Evolutionary conservation across 2,888 invertebrate genomes (phyloP).

Genomic region (Listrodromus nycthemerus): DNA sequence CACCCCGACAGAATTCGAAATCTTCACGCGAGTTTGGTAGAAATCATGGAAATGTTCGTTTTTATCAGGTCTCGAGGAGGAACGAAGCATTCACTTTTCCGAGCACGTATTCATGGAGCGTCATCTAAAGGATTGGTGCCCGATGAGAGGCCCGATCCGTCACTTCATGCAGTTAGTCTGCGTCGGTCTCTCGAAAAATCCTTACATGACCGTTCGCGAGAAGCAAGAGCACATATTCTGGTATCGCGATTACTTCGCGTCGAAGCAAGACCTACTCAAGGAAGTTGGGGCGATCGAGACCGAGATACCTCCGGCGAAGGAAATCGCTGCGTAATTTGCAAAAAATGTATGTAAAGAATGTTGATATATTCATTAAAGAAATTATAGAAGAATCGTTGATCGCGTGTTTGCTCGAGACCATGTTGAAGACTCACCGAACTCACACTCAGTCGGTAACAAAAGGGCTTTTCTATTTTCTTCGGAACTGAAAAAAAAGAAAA

Average conservation of each 20-base stretch:
- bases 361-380: not conserved
- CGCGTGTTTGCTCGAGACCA: too few species aligned
- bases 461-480: too few species aligned
- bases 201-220: constrained; percentile 93
- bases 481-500: too few species aligned
- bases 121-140: constrained; percentile 95
- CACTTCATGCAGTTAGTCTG: constrained; percentile 99
- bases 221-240: constrained; percentile 96
- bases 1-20: not conserved
- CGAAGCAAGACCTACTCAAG: constrained; percentile 90
- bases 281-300: constrained; percentile 87
- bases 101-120: constrained; percentile 97
- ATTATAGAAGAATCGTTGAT: not conserved
- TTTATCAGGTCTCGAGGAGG: constrained; percentile 88
- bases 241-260: constrained; percentile 95
- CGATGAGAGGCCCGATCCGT: constrained; percentile 94
- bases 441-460: too few species aligned
- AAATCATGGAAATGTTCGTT: constrained; percentile 7
- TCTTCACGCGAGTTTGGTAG: not conserved
- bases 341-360: not conserved
- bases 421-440: too few species aligned
- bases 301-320: constrained; percentile 48
- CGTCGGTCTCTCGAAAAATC: constrained; percentile 97
- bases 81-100: constrained; percentile 91
- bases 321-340: constrained; percentile 50